Evolutionary conservation across 2,888 invertebrate species (phyloP).

Genomic region (Catotricha subobsoleta): DNA sequence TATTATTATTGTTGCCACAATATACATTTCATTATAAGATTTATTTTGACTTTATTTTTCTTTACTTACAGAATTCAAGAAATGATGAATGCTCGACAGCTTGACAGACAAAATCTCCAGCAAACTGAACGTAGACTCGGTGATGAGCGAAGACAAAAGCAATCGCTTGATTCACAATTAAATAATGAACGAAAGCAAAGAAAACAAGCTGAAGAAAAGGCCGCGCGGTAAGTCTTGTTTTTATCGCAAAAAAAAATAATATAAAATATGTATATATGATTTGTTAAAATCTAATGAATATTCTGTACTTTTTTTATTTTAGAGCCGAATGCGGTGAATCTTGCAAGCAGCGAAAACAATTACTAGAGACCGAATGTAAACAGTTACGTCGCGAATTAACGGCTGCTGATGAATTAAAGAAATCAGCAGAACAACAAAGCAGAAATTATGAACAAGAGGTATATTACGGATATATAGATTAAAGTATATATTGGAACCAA

Average conservation of each 20-base stretch:
- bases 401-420: constrained; percentile 45
- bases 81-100: constrained; percentile 48
- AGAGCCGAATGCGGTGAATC: constrained; percentile 45
- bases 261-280: background rate
- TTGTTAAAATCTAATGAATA: background rate
- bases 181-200: constrained; percentile 53
- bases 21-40: too few relatives aligned
- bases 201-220: constrained; percentile 33
- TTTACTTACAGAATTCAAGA: constrained; percentile 37
- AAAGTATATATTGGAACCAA: too few relatives aligned
- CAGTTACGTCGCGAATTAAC: constrained; percentile 45
- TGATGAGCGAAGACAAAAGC: constrained; percentile 62
- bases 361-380: constrained; percentile 50
- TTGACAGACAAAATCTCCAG: constrained; percentile 60
- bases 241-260: background rate
- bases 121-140: constrained; percentile 62
- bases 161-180: constrained; percentile 53
- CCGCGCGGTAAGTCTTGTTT: constrained; percentile 19
- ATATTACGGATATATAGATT: background rate
- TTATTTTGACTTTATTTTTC: too few relatives aligned
- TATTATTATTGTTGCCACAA: background rate
- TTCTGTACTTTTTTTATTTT: too few relatives aligned
- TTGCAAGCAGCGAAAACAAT: constrained; percentile 45
- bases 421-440: constrained; percentile 25
- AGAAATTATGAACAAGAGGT: constrained; percentile 29